phyloP scores from a whole-genome alignment of 1,140 invertebrate genomes.

The Andricus grossulariae region DNA sequence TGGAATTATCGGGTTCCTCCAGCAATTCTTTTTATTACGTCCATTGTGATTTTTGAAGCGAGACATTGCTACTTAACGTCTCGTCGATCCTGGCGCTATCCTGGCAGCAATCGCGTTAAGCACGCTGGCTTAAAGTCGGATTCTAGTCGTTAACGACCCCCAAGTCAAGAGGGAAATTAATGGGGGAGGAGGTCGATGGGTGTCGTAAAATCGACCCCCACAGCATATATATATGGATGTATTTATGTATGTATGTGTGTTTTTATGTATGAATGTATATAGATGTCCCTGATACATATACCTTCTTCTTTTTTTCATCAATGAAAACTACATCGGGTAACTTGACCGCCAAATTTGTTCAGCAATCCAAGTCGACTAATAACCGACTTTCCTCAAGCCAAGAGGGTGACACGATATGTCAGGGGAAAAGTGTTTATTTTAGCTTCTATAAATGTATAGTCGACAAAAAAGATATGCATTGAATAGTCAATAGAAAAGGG shows the following conservation, averaged over 20 bases:
- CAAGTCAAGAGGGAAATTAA: constrained; percentile 18
- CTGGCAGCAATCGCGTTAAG: constrained; percentile 8
- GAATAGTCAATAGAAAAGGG: constrained; percentile 18
- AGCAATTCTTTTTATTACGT: neutral
- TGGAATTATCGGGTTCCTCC: constrained; percentile 16
- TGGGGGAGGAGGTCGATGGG: constrained; percentile 15
- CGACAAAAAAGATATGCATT: constrained; percentile 15
- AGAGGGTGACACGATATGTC: constrained; percentile 7
- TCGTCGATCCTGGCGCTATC: neutral
- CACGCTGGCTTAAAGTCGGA: constrained; percentile 29
- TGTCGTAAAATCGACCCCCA: constrained; percentile 26
- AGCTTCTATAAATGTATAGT: constrained; percentile 11
- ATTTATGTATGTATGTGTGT: no score
- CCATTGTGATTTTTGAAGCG: constrained; percentile 31
- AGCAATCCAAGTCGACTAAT: constrained; percentile 23
- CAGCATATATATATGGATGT: no score
- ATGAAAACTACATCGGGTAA: constrained; percentile 1
- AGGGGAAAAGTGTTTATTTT: constrained; percentile 24
- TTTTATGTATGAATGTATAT: no score
- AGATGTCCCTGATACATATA: neutral
- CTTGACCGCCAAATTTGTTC: constrained; percentile 27
- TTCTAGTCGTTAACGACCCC: constrained; percentile 9
- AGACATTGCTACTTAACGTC: constrained; percentile 22
- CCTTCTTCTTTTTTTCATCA: neutral
- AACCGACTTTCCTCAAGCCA: constrained; percentile 4